A percentile compares a stretch with the other conserved stretches of the same genome.
Conservation (phyloP, 2,113 vertebrate genomes). For the Nothocercus julius region DNA sequence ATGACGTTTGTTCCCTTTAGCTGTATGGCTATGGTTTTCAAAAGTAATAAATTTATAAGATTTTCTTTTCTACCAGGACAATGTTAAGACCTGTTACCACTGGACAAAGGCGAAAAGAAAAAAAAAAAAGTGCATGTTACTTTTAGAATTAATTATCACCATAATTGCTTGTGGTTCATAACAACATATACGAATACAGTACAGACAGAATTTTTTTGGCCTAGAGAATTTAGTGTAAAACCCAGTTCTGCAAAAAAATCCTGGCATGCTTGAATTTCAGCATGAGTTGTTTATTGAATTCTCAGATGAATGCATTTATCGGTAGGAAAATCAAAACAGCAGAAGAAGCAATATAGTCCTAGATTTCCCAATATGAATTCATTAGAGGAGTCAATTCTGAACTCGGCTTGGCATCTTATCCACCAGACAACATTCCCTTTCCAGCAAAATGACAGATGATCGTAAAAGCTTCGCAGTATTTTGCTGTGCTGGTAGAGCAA, state of each 20-base stretch:
- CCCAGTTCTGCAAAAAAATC: neutral
- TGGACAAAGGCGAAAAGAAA: neutral
- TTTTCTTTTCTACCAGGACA: neutral
- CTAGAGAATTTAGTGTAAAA: neutral
- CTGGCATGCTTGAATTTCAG: conserved; percentile 29
- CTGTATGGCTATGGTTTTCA: neutral
- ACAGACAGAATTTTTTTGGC: neutral
- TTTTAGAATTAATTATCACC: neutral
- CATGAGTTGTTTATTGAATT: conserved; percentile 31
- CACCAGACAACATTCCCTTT: neutral
- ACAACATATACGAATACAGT: neutral
- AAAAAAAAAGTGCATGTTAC: fast-evolving
- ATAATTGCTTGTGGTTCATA: neutral
- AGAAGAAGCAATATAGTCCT: conserved; percentile 41
- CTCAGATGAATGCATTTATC: conserved; percentile 26
- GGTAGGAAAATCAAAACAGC: conserved; percentile 40
- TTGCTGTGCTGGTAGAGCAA: conserved; percentile 2
- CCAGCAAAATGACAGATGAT: neutral
- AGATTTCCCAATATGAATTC: conserved; percentile 60
- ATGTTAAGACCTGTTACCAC: neutral
- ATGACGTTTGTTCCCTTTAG: neutral
- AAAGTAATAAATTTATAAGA: neutral
- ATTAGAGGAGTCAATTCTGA: conserved; percentile 34
- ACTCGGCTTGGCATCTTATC: conserved; percentile 19
- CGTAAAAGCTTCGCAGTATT: conserved; percentile 6